These are phyloP conservation scores for Bos taurus DNA, from an alignment of 2,113 vertebrate species.

Conservation along the genomic window DNA sequence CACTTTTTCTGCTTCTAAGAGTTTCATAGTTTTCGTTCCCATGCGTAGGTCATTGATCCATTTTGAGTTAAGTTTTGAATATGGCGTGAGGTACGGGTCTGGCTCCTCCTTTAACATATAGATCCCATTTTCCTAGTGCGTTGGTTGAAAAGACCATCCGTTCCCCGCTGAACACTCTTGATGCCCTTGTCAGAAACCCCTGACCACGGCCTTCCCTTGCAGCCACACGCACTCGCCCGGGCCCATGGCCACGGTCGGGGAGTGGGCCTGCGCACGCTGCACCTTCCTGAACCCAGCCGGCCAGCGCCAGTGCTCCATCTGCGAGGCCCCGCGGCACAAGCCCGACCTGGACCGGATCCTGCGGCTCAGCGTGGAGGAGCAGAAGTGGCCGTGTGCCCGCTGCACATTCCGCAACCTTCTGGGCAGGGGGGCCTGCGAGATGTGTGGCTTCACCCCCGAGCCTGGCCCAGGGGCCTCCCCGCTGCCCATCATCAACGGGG, in stretches of 20 bases:
- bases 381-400: constrained; percentile 94
- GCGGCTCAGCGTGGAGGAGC: constrained; percentile 92
- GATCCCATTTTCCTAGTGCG: not conserved
- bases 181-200: not conserved
- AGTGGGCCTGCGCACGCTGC: constrained; percentile 97
- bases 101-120: not conserved
- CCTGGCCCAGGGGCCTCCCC: constrained; percentile 66
- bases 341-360: constrained; percentile 97
- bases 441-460: constrained; percentile 85
- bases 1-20: not conserved
- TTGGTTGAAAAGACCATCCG: not conserved
- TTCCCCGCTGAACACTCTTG: not conserved
- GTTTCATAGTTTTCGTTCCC: not conserved
- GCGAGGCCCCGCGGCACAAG: constrained; percentile 95
- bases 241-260: constrained; percentile 92
- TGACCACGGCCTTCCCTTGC: constrained; percentile 64
- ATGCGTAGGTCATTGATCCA: not conserved
- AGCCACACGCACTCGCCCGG: constrained; percentile 93
- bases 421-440: constrained; percentile 89
- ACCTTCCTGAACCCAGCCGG: constrained; percentile 93
- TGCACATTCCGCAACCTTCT: constrained; percentile 95
- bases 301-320: constrained; percentile 96
- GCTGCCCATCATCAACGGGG: constrained; percentile 80
- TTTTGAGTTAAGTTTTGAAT: not conserved
- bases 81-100: not conserved